Evolutionary conservation across 1,140 invertebrate genomes (phyloP).

Genomic region (Trichoplusia ni): DNA sequence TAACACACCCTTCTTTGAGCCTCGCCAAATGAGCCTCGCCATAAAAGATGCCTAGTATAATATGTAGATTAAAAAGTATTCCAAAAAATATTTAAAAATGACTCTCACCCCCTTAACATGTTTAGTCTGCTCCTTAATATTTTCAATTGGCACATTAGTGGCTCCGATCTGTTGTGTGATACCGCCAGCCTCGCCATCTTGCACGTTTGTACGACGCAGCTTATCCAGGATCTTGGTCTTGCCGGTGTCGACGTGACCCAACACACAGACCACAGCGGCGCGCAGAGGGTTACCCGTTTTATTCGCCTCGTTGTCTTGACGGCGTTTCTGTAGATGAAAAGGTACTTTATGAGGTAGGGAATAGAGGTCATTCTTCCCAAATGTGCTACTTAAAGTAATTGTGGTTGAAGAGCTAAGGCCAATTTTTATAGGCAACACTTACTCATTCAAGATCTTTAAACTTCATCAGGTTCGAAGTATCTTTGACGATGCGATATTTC

Average conservation of each 20-base stretch:
- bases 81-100: constrained; percentile 36
- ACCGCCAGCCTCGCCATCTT: constrained; percentile 99
- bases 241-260: constrained; percentile 99
- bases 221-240: constrained; percentile 99
- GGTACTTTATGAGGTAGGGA: no score
- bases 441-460: no score
- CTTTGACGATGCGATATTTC: no score
- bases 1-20: no score
- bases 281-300: constrained; percentile 90
- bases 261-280: constrained; percentile 98
- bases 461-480: no score
- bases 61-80: not conserved
- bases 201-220: constrained; percentile 95
- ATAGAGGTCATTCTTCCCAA: no score
- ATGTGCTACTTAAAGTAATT: no score
- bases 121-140: constrained; percentile 96
- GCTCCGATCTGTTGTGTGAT: constrained; percentile 99
- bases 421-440: no score
- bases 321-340: constrained; percentile 84
- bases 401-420: no score
- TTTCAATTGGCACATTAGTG: constrained; percentile 98
- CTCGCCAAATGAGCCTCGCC: no score
- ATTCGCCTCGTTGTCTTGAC: constrained; percentile 92
- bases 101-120: constrained; percentile 95
- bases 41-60: no score